Conservation (phyloP, 2,113 vertebrate species). For the Vombatus ursinus region DNA sequence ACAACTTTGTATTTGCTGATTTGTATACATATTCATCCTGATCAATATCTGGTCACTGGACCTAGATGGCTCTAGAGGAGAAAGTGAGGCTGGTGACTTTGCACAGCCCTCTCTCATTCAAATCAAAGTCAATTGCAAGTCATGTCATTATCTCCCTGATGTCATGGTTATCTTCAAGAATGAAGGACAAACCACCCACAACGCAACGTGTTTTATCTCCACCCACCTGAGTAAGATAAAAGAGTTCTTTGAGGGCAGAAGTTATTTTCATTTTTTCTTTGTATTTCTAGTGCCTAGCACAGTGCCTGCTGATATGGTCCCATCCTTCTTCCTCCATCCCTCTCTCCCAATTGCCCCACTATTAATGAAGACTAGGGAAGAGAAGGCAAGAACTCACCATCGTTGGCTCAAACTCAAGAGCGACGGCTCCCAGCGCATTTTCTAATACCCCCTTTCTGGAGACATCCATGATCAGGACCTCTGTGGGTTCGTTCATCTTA, state of each 20-base stretch:
- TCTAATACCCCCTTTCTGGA: constrained; percentile 86
- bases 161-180: too few relatives aligned
- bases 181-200: too few relatives aligned
- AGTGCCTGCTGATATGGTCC: background rate
- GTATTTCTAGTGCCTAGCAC: background rate
- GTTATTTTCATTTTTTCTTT: background rate
- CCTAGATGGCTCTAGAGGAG: too few relatives aligned
- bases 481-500: constrained; percentile 90
- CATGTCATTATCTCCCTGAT: too few relatives aligned
- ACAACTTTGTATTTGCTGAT: background rate
- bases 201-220: background rate
- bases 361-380: background rate
- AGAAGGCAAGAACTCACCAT: constrained; percentile 85
- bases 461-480: constrained; percentile 90
- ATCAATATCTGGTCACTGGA: too few relatives aligned
- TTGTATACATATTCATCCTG: too few relatives aligned
- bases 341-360: background rate
- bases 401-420: constrained; percentile 92
- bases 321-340: background rate
- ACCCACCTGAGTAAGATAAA: background rate
- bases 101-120: too few relatives aligned
- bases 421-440: constrained; percentile 88
- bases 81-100: too few relatives aligned
- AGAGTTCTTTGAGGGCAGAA: background rate
- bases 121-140: too few relatives aligned